Evolutionary conservation across 2,797 vertebrate genomes (phyloP).

Genomic region (Lagocephalus sceleratus): DNA sequence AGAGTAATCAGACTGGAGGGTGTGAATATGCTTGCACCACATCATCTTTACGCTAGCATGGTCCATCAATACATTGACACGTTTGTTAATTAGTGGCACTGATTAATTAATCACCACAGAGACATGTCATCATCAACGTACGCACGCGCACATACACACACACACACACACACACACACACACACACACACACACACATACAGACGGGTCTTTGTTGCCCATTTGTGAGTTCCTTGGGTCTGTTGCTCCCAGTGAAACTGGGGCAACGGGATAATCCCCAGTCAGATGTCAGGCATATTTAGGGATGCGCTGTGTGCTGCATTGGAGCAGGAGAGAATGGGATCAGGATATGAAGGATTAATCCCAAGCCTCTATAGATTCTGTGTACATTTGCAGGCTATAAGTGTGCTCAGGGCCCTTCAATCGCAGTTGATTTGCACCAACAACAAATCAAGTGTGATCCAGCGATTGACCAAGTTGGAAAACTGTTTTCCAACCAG

Average conservation of each 20-base stretch:
- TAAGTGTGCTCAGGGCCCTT: slow-evolving; percentile 19
- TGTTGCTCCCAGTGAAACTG: slow-evolving; percentile 44
- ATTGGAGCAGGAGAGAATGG: slow-evolving; percentile 19
- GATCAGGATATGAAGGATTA: slow-evolving; percentile 34
- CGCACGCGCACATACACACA: not conserved
- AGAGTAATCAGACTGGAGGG: too few relatives aligned
- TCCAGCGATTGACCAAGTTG: too few relatives aligned
- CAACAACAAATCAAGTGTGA: not conserved
- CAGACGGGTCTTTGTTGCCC: slow-evolving; percentile 20
- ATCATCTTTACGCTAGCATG: not conserved
- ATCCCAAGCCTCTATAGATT: slow-evolving; percentile 29
- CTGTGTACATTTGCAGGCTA: slow-evolving; percentile 10
- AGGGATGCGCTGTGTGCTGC: slow-evolving; percentile 21
- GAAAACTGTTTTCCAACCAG: too few relatives aligned
- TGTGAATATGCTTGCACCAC: not conserved
- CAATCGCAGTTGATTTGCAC: slow-evolving; percentile 1
- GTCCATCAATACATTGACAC: too few relatives aligned
- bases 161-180: not conserved
- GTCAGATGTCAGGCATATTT: slow-evolving; percentile 59
- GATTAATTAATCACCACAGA: not conserved
- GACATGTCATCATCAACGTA: not conserved
- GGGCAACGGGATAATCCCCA: slow-evolving; percentile 58
- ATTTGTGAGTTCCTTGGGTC: slow-evolving; percentile 22
- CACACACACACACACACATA: not conserved
- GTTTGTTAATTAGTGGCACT: not conserved